A percentile compares a stretch with the other conserved stretches of the same genome.
phyloP scores from a whole-genome alignment of 2,797 vertebrate species.

The Selene dorsalis region DNA sequence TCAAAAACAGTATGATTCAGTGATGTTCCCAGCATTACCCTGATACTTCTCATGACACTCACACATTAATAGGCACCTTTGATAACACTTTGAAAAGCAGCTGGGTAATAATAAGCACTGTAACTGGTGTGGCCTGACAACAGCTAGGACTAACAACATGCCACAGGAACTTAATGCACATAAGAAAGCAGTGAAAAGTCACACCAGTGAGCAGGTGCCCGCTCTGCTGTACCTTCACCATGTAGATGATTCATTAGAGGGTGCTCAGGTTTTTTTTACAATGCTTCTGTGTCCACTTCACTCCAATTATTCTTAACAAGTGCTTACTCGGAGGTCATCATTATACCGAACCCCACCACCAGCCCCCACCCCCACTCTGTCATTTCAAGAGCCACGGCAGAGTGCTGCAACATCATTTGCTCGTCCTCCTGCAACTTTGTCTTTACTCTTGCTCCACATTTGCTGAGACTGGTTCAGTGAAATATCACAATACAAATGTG shows the following conservation, averaged over 20 bases:
- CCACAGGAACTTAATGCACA: not conserved
- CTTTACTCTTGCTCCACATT: constrained; percentile 10
- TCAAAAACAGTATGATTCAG: not conserved
- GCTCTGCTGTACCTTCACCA: constrained; percentile 41
- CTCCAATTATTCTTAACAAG: constrained; percentile 70
- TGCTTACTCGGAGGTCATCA: constrained; percentile 55
- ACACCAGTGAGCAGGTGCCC: constrained; percentile 1
- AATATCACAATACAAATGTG: constrained; percentile 18
- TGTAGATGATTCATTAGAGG: constrained; percentile 60
- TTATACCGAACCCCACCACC: constrained; percentile 11
- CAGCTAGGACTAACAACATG: constrained; percentile 1
- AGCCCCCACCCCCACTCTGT: constrained; percentile 3
- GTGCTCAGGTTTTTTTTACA: constrained; percentile 46
- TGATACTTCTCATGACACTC: not conserved
- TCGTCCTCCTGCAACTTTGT: constrained; percentile 23
- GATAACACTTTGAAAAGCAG: not conserved
- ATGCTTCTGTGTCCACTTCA: constrained; percentile 56
- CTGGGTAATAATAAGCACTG: not conserved
- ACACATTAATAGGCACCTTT: constrained; percentile 18
- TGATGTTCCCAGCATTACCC: not conserved
- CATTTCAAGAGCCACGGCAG: constrained; percentile 31
- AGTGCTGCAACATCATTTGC: constrained; percentile 13
- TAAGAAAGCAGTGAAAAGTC: not conserved
- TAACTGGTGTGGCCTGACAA: constrained; percentile 2
- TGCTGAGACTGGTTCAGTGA: constrained; percentile 20